These are phyloP conservation scores for Brachirus orientalis DNA, from an alignment of 2,113 vertebrate genomes.

Conservation along the genomic window DNA sequence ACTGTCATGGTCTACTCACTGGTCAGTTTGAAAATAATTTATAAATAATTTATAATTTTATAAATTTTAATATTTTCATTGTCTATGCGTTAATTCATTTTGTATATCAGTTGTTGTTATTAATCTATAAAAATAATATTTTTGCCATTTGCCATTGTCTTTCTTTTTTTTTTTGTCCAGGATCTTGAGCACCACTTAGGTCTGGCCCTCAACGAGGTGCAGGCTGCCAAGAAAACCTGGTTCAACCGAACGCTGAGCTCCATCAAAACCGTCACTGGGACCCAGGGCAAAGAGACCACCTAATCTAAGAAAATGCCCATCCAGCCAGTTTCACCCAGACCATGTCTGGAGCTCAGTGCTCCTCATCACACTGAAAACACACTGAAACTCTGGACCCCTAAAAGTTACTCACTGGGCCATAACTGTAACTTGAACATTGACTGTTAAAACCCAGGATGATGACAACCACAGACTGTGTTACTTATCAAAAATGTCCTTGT, in stretches of 20 bases:
- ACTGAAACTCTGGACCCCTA: slow-evolving; percentile 23
- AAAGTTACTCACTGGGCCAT: slow-evolving; percentile 34
- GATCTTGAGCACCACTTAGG: slow-evolving; percentile 97
- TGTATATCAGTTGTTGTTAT: too few relatives aligned
- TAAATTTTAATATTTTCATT: too few relatives aligned
- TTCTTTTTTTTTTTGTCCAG: slow-evolving; percentile 68
- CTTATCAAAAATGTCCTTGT: slow-evolving; percentile 22
- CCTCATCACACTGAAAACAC: slow-evolving; percentile 24
- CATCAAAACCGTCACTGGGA: slow-evolving; percentile 97
- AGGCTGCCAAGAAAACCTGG: slow-evolving; percentile 99
- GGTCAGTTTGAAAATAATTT: slow-evolving; percentile 1
- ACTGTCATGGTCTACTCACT: too few relatives aligned
- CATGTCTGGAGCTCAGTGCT: slow-evolving; percentile 24
- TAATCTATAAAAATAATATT: too few relatives aligned
- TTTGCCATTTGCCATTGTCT: neutral
- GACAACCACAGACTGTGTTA: slow-evolving; percentile 43
- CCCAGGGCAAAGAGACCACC: slow-evolving; percentile 96
- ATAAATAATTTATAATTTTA: too few relatives aligned
- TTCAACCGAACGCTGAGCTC: slow-evolving; percentile 98
- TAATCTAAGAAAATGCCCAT: slow-evolving; percentile 70
- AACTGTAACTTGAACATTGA: slow-evolving; percentile 56
- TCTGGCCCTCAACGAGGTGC: slow-evolving; percentile 94
- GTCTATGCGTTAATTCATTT: too few relatives aligned
- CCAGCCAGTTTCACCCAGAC: slow-evolving; percentile 22
- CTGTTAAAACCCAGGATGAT: slow-evolving; percentile 45